Percentiles rank a stretch among this genome's conserved stretches.
These are phyloP conservation scores for Eucera pruinosa DNA, from an alignment of 2,888 invertebrate species.

Conservation along the genomic window DNA sequence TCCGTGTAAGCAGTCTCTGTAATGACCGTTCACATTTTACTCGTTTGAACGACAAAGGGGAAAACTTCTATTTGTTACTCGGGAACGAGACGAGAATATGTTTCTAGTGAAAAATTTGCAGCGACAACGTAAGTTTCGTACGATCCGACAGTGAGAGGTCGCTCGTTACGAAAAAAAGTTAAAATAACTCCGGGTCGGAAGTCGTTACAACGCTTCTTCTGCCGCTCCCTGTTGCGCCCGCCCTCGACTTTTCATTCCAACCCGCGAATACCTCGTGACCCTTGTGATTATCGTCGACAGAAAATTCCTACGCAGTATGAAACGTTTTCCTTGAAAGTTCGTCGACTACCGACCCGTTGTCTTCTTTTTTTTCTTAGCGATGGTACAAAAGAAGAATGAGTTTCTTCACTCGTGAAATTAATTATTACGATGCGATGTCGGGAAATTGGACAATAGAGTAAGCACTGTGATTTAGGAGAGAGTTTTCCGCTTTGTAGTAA, in stretches of 20 bases:
- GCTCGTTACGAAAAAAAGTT: slow-evolving; percentile 50
- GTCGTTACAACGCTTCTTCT: slow-evolving; percentile 52
- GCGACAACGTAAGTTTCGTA: slow-evolving; percentile 21
- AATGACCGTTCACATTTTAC: background rate
- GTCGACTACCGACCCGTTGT: background rate
- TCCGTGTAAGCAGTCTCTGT: too few relatives aligned
- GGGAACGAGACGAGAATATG: background rate
- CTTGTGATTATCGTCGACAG: slow-evolving; percentile 21
- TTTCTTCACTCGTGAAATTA: slow-evolving; percentile 19
- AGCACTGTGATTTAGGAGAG: background rate
- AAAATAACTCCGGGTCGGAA: slow-evolving; percentile 41
- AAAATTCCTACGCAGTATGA: slow-evolving; percentile 8
- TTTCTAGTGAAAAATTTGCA: slow-evolving; percentile 39
- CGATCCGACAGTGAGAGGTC: slow-evolving; percentile 1
- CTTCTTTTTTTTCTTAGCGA: background rate
- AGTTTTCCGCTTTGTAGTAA: background rate
- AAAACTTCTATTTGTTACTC: slow-evolving; percentile 5
- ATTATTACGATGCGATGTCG: background rate
- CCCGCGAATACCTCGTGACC: background rate
- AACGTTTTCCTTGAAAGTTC: slow-evolving; percentile 7
- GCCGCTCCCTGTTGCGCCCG: slow-evolving; percentile 4
- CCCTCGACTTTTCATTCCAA: slow-evolving; percentile 32
- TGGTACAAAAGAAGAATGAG: background rate
- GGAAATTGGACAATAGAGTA: background rate
- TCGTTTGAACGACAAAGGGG: background rate